Evolutionary conservation across 2,888 invertebrate species (phyloP).

Genomic region (Omphaloscelis lunosa): DNA sequence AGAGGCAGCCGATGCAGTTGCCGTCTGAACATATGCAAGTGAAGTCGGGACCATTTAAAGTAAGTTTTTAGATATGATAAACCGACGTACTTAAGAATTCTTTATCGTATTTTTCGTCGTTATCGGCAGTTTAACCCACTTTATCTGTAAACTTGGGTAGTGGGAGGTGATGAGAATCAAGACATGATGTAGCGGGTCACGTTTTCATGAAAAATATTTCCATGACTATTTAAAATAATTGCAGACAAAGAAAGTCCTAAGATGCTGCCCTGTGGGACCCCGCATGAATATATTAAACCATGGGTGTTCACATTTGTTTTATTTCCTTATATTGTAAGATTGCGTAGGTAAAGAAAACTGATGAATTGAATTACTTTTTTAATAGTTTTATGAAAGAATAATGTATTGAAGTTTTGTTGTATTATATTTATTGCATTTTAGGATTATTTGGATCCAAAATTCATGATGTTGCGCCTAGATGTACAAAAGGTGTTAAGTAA

Average conservation of each 20-base stretch:
- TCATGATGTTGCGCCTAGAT: constrained; percentile 87
- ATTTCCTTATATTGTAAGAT: neutral
- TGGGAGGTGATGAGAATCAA: neutral
- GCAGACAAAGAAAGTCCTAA: neutral
- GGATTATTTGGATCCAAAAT: constrained; percentile 88
- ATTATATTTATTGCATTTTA: constrained; percentile 68
- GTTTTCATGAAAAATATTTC: neutral
- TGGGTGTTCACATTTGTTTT: neutral
- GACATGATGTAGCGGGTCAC: too few relatives aligned
- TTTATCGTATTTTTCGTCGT: neutral
- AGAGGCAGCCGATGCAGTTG: constrained; percentile 41
- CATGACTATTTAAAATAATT: neutral
- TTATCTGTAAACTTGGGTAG: neutral
- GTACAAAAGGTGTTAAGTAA: constrained; percentile 86
- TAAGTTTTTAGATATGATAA: constrained; percentile 50
- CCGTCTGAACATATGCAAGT: constrained; percentile 66
- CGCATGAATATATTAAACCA: neutral
- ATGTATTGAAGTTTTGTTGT: neutral
- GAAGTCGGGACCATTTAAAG: constrained; percentile 76
- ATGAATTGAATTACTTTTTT: neutral
- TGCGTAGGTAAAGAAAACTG: neutral
- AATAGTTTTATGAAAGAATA: neutral
- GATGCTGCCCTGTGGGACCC: neutral
- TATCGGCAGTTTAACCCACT: neutral
- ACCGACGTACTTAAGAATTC: neutral